Conservation (phyloP, 1,140 invertebrate species). For the Hestina assimilis region DNA sequence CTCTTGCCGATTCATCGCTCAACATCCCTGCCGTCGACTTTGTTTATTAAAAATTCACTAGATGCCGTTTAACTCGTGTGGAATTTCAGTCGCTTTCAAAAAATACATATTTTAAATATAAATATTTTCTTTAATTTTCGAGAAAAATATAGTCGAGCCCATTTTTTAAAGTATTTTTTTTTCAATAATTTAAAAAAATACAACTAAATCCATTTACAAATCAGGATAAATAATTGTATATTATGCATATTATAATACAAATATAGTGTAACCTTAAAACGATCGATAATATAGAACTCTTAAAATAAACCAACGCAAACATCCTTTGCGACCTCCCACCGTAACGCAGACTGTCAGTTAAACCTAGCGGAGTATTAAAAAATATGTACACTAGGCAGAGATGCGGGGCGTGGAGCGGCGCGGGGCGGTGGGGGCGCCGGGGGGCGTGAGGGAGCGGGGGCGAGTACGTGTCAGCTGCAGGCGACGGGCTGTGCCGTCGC, state of each 20-base stretch:
- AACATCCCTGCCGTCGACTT: conserved; percentile 2
- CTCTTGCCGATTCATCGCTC: not conserved
- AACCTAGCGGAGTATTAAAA: not conserved
- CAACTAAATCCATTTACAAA: too few species aligned
- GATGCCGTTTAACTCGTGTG: not conserved
- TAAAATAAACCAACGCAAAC: not conserved
- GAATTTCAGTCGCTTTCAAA: too few species aligned
- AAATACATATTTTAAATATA: too few species aligned
- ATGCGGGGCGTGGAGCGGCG: not conserved
- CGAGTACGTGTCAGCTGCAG: conserved; percentile 25
- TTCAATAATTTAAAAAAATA: too few species aligned
- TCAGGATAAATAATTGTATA: too few species aligned
- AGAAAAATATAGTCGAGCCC: too few species aligned
- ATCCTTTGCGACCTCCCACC: not conserved
- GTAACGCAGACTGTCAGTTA: not conserved
- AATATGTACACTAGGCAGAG: not conserved
- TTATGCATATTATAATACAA: too few species aligned
- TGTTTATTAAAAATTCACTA: not conserved
- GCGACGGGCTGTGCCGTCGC: conserved; percentile 37
- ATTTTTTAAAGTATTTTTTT: too few species aligned
- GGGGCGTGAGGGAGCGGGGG: not conserved
- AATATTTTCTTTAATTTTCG: too few species aligned
- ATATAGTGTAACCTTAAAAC: too few species aligned
- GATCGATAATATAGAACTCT: not conserved
- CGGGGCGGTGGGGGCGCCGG: conserved; percentile 7